These are phyloP conservation scores for Pardalotus punctatus DNA, from an alignment of 2,113 vertebrate genomes.

Conservation along the genomic window DNA sequence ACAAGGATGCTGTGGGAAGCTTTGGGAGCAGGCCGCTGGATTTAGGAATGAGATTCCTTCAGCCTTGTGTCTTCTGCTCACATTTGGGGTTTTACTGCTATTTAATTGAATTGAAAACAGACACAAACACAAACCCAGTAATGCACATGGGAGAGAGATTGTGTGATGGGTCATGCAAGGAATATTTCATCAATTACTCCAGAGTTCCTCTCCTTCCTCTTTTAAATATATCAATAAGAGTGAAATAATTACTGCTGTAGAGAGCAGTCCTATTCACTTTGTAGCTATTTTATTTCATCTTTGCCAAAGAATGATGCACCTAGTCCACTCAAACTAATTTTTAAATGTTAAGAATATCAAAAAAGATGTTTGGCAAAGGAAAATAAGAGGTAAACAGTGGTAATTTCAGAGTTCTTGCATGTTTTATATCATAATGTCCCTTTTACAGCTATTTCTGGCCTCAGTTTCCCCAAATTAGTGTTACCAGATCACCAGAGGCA, in stretches of 20 bases:
- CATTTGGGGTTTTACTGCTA: not conserved
- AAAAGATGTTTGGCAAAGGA: not conserved
- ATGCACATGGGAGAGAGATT: not conserved
- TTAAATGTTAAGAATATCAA: not conserved
- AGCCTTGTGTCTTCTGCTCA: not conserved
- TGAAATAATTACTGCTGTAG: not conserved
- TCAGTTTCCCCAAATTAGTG: not conserved
- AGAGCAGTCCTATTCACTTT: not conserved
- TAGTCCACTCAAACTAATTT: not conserved
- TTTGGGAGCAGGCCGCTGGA: not conserved
- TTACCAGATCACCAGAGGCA: not conserved
- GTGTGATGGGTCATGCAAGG: not conserved
- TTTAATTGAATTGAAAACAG: not conserved
- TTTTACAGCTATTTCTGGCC: not conserved
- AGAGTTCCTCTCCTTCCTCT: not conserved
- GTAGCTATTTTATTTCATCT: not conserved
- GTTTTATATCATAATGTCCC: not conserved
- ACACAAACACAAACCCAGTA: not conserved
- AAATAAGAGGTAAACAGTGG: not conserved
- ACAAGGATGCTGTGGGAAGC: not conserved
- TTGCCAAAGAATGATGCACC: not conserved
- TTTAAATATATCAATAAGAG: not conserved
- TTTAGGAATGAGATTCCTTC: not conserved
- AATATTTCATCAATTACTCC: not conserved
- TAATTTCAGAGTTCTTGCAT: not conserved